Base-by-base conservation (phyloP, 2,797 vertebrate species). In the Enteromius argenteus region DNA sequence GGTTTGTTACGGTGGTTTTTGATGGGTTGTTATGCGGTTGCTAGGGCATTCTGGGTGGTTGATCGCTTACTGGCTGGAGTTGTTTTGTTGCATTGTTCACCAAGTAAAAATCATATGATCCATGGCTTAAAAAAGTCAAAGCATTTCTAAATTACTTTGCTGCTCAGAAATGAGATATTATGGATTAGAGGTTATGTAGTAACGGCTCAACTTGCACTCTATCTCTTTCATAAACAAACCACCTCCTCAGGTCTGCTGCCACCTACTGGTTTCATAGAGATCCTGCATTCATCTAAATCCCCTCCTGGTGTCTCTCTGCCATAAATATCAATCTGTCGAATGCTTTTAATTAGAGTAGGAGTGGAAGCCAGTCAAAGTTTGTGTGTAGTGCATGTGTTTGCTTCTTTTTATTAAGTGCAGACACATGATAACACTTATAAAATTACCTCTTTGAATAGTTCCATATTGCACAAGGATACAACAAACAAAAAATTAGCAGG, bases 251-350 rank as follows among this genome's bases (percentile, higher is more conserved):
- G 32, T 21, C 15, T 80, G 84, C 83, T 85, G 85, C 77, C 83
- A 86, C 84, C 87, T 88, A 51, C 46, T 83, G 87, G 80, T 39
- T 82, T 53, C 5, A 64, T 11, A 2, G 30, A 66, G 44, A 64
- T 73, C 32, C 44, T 37, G 58, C 71, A 39, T 64, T 49, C 14
- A 35, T 64, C 1, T 46, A 58, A 0, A 49, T n/a, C 62, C 15
- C 13, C 3, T 15, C 9, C 23, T 7, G 32, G 19, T 30, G 53
- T 27, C 15, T 27, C 37, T 80, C 17, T 60, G 27, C 3, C 13
- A 62, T 73, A 23, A 35, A 73, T 72, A 19, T 32, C 21, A 44
- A 60, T 46, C 21, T 46, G 35, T 72, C 14, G 19, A n/a, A 49
- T 80, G 51, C 53, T 71, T 80, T 69, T 69, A 53, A 80, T 80